Base-by-base conservation (phyloP, 2,797 vertebrate genomes). In the Rhinella marina region DNA sequence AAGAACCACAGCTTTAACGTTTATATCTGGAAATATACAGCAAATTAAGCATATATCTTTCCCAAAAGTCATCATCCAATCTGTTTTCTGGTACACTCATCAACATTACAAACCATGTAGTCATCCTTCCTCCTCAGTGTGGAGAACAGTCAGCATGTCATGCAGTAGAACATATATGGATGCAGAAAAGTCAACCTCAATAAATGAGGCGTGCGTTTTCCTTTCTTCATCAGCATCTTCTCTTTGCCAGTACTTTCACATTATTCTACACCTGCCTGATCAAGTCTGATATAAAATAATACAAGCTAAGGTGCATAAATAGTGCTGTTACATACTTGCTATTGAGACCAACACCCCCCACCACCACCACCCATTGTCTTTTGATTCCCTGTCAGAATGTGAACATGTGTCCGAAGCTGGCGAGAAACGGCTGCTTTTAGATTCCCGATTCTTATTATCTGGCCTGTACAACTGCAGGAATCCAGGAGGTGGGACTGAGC, bases 201-300 rank as follows among this genome's bases (percentile, higher is more conserved):
- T 10, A 7, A 73, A 41, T 2, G 2, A 3, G 32, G 7, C 32
- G 1, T 73, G 7, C 68, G 41, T 72, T 72, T 48, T 29, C 27
- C 68, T 72, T 72, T 73, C 17, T 21, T 73, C 72, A 48, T 73
- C 72, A 48, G 72, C 70, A 72, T 41, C 17, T 72, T 72, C 23
- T 19, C 21, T 48, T 19, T 73, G 32, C 32, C 19, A 73, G 19
- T 8, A 41, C 25, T 73, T 48, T 19, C 9, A 73, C 41, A 73
- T 21, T 73, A 41, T 41, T 41, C 41, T 41, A 41, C 41, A 41
- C 41, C 6, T 68, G 66, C n/a, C 13, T 29, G 25, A 29, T 56
- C 14, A 56, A 56, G 54, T 56, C 14, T 56, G 54, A 56, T 56
- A 14, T 11, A 11, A 56, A 56, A 56, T 56, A 16, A 54, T 32